Evolutionary conservation across 2,888 invertebrate species (phyloP).

Genomic region (Pachymerium ferrugineum): DNA sequence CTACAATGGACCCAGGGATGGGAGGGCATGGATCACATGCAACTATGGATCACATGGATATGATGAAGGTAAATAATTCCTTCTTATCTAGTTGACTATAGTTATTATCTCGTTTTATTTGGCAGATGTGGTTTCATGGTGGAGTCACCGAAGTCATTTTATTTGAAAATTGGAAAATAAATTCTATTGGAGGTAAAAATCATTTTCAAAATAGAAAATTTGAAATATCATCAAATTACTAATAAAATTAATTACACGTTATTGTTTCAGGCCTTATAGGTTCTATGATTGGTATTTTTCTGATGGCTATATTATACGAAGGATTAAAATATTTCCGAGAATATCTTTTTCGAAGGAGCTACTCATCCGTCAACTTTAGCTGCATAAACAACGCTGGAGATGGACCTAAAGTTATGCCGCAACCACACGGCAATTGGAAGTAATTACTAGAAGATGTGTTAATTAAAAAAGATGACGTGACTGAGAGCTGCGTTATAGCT

Average conservation of each 20-base stretch:
- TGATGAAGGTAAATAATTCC: no score
- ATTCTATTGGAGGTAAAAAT: background rate
- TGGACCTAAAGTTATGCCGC: conserved; percentile 42
- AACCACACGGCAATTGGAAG: background rate
- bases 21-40: no score
- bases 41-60: no score
- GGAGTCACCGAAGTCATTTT: background rate
- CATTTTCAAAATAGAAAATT: background rate
- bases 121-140: background rate
- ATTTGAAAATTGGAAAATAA: background rate
- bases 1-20: no score
- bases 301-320: conserved; percentile 90
- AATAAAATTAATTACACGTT: background rate
- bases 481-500: no score
- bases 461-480: no score
- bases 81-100: background rate
- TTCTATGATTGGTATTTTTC: conserved; percentile 84
- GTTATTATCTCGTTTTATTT: background rate
- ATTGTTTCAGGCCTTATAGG: conserved; percentile 62
- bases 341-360: conserved; percentile 79
- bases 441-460: background rate
- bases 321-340: conserved; percentile 85
- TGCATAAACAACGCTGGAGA: conserved; percentile 69
- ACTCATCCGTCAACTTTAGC: conserved; percentile 75
- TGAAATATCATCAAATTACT: background rate